Percentiles rank a stretch among this genome's conserved stretches.
These are phyloP conservation scores for Dendrophyllia cribrosa DNA, from an alignment of 64 coral and sea anemone genomes.

Conservation along the genomic window DNA sequence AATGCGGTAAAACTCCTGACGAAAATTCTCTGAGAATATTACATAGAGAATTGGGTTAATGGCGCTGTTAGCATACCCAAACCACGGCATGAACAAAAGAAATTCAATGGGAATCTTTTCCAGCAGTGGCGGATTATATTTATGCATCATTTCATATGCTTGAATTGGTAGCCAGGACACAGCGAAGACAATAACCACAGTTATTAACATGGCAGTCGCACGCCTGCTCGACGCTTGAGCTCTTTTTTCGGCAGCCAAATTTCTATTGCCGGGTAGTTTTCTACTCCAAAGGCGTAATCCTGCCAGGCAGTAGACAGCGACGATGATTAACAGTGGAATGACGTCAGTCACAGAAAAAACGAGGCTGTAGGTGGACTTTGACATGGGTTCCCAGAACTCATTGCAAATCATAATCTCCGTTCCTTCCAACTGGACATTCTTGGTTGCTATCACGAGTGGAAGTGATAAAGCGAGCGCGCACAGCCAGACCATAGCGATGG, in stretches of 20 bases:
- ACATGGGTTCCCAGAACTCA: background rate
- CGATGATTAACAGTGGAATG: slow-evolving; percentile 48
- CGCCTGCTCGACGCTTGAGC: slow-evolving; percentile 26
- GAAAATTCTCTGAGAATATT: slow-evolving; percentile 79
- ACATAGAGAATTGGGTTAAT: slow-evolving; percentile 79
- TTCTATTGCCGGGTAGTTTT: slow-evolving; percentile 60
- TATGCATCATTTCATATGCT: slow-evolving; percentile 26
- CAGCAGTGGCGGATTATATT: background rate
- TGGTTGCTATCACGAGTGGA: slow-evolving; percentile 1
- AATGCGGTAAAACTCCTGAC: slow-evolving; percentile 60
- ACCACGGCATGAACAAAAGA: slow-evolving; percentile 14
- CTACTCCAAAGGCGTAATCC: slow-evolving; percentile 65
- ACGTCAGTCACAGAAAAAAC: slow-evolving; percentile 1
- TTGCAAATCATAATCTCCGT: background rate
- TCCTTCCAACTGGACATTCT: background rate
- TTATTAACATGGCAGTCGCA: slow-evolving; percentile 68
- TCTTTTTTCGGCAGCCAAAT: slow-evolving; percentile 39
- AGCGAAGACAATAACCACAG: slow-evolving; percentile 66
- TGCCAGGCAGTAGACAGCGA: slow-evolving; percentile 18
- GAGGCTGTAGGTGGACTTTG: background rate
- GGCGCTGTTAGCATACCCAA: slow-evolving; percentile 68
- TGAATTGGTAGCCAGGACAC: slow-evolving; percentile 73
- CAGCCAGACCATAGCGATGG: slow-evolving; percentile 27
- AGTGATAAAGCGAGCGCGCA: slow-evolving; percentile 15
- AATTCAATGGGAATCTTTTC: background rate